Base-by-base conservation (phyloP, 2,797 vertebrate species). In the Rhinogobio ventralis region DNA sequence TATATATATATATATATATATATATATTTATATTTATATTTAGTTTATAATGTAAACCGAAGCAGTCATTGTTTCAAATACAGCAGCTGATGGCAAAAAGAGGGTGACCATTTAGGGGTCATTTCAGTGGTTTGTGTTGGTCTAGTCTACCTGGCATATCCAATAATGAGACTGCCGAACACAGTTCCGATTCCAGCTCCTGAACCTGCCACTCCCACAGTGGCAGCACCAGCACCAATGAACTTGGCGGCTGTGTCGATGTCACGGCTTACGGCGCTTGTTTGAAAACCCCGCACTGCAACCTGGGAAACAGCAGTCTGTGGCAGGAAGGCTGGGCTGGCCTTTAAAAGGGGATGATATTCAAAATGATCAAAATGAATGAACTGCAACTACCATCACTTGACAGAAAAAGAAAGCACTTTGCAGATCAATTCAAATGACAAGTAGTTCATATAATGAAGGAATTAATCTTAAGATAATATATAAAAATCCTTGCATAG, bases 211-310 rank as follows among this genome's bases (percentile, higher is more conserved):
- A 99, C 97, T 71, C 97, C 98, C 3, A 99, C 98, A 0, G 98
- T 99, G 91, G 98, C 98, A 2, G 98, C 98, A 45, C 98, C 98
- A 1, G 98, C 98, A 2, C 98, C 97, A 15, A 99, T 99, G 91
- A 99, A 99, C 91, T 99, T 99, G 42, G 98, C 97, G n/a, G 98
- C 98, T 15, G 97, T 98, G 94, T 99, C 97, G 8, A 99, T 96
- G 89, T 99, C 97, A 69, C 94, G 92, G 92, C 94, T 96, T 82
- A 96, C 91, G 0, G 94, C 91, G 0, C 96, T 96, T 81, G 95
- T 98, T 87, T 96, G 96, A 91, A 99, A 95, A 17, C 92, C 91
- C 1, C 97, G 93, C 84, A 94, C 80, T 0, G 90, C 93, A 90
- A 94, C 88, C 90, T 94, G 95, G 86, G 91, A 83, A 42, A 79